Base-by-base conservation (phyloP, 2,888 invertebrate species). In the Aspidiotus destructor region DNA sequence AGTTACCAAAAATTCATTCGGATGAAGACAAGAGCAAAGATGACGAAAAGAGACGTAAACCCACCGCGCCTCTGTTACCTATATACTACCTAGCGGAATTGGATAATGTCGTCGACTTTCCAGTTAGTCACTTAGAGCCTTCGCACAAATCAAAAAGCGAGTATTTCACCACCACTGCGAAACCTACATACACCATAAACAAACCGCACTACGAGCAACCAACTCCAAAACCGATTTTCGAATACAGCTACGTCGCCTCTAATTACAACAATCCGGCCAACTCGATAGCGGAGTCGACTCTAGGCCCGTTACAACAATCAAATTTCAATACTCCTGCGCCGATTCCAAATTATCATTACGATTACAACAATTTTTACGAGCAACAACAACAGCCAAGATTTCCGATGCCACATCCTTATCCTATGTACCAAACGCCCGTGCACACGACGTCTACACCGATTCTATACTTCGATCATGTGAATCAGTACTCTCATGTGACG, bases 361-460 rank as follows among this genome's bases (percentile, higher is more conserved):
- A 69, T 10, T 62, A 62, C 55, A 57, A 69, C 17, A 41, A 53
- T 8, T 55, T 62, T 7, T 62, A 68, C 40, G 52, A 60, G 52
- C 62, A 69, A 5, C 17, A 11, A 7, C 64, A 15, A 41, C 57
- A 62, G 48, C 58, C 62, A 10, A 61, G 41, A 6, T 16, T 42
- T 15, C 65, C 42, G 6, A 71, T 71, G 13, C 70, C 70, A 13
- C 70, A 81, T 74, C 81, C 84, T 10, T 2, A 52, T 28, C 58
- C 58, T 6, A 17, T 60, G 8, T 67, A 52, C 67, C 42, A 16
- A 1, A 42, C 42, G 48, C 67, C 67, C 10, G 57, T 67, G 8
- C 67, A 58, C 6, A 67, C 67, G 7, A 58, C 67, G 15, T 28
- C 42, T 15, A 42, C 57, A 7, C 67, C 67, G 9, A n/a, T 67